Evolutionary conservation across 92 coral and sea anemone genomes (phyloP).

Genomic region (Paragorgia papillata): DNA sequence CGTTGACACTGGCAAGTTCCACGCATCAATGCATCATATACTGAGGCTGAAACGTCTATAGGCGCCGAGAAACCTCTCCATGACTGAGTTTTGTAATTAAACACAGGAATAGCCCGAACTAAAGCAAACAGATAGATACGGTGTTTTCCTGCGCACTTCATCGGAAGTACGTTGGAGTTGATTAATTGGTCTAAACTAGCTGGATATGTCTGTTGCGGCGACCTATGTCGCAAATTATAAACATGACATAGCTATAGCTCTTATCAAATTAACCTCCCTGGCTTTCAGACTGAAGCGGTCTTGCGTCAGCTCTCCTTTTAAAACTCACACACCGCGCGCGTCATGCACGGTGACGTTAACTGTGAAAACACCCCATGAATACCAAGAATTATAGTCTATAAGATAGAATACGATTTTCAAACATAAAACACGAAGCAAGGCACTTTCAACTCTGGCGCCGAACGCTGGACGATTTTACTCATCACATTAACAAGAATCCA

Average conservation of each 20-base stretch:
- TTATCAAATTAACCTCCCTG: background rate
- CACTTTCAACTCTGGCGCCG: too few species aligned
- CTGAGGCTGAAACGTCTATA: too few species aligned
- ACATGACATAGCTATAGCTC: background rate
- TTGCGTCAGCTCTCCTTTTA: background rate
- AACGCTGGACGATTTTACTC: too few species aligned
- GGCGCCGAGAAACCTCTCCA: constrained; percentile 3
- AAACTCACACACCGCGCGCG: background rate
- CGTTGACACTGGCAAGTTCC: too few species aligned
- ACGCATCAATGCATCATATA: too few species aligned
- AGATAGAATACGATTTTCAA: too few species aligned
- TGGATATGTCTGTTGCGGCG: background rate
- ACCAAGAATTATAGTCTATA: too few species aligned
- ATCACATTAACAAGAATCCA: too few species aligned
- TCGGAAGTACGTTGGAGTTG: background rate
- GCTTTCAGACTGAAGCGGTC: background rate
- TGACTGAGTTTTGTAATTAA: background rate
- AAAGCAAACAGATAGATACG: background rate
- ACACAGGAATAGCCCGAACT: constrained; percentile 26
- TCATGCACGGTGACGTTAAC: background rate
- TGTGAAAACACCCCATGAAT: too few species aligned
- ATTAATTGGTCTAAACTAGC: background rate
- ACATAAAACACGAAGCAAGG: too few species aligned
- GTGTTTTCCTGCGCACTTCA: background rate
- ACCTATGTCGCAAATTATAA: background rate